phyloP scores from a whole-genome alignment of 2,888 invertebrate species.

The Leucozona laternaria region DNA sequence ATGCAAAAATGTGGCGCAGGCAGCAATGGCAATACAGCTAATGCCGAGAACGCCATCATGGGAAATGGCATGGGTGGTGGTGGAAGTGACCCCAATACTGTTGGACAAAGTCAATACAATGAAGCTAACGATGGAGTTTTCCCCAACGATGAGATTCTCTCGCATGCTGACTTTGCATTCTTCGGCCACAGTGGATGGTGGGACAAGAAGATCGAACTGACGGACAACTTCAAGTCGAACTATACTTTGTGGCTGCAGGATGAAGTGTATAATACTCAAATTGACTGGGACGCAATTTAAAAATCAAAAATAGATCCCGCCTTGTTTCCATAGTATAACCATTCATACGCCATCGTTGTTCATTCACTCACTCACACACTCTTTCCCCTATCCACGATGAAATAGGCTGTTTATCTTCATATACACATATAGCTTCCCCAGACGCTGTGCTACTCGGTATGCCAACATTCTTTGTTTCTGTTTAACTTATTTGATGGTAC shows the following conservation, averaged over 20 bases:
- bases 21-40: constrained; percentile 81
- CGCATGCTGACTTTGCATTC: constrained; percentile 83
- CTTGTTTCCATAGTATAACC: constrained; percentile 5
- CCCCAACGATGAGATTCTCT: constrained; percentile 82
- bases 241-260: constrained; percentile 98
- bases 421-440: background rate
- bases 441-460: constrained; percentile 20
- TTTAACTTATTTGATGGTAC: constrained; percentile 28
- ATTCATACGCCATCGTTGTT: constrained; percentile 48
- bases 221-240: constrained; percentile 95
- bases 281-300: constrained; percentile 89
- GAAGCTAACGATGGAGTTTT: constrained; percentile 81
- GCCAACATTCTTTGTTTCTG: constrained; percentile 1
- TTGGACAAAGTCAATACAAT: constrained; percentile 76
- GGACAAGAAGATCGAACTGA: constrained; percentile 88
- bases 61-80: constrained; percentile 76
- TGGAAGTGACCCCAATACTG: constrained; percentile 72
- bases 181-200: constrained; percentile 84
- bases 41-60: constrained; percentile 80
- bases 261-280: constrained; percentile 95
- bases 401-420: background rate
- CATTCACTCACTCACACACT: constrained; percentile 11
- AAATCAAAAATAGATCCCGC: background rate
- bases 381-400: background rate
- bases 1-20: constrained; percentile 82